phyloP scores from a whole-genome alignment of 2,888 invertebrate species.

The Amaurobius ferox region DNA sequence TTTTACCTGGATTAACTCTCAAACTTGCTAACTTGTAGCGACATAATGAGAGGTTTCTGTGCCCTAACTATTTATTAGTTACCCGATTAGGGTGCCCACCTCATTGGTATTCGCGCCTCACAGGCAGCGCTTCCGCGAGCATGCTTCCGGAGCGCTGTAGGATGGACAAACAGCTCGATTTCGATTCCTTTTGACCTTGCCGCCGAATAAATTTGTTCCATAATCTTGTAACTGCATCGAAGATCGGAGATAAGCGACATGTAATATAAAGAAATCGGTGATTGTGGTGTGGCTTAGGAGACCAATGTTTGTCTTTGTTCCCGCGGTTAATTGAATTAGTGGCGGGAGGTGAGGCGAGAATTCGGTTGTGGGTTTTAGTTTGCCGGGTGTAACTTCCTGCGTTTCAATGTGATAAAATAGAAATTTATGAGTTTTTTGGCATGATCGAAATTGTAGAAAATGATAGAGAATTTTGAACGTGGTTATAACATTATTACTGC shows the following conservation, averaged over 20 bases:
- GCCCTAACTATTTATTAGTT: not conserved
- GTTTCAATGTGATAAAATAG: no score
- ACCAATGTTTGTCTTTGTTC: no score
- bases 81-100: not conserved
- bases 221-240: not conserved
- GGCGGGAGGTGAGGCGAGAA: no score
- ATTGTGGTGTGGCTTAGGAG: no score
- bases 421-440: no score
- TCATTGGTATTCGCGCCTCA: slow-evolving; percentile 36
- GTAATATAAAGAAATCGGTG: no score
- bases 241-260: not conserved
- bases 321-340: no score
- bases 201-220: slow-evolving; percentile 57
- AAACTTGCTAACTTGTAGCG: not conserved
- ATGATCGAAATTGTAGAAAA: no score
- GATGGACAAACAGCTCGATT: slow-evolving; percentile 16
- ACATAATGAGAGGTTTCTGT: not conserved
- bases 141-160: slow-evolving; percentile 36
- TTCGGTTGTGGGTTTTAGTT: no score
- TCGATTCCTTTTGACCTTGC: slow-evolving; percentile 60
- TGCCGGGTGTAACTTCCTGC: no score
- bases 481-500: no score
- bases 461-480: no score
- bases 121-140: slow-evolving; percentile 24
- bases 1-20: not conserved